phyloP scores from a whole-genome alignment of 1,140 invertebrate genomes.

The Centruroides vittatus region DNA sequence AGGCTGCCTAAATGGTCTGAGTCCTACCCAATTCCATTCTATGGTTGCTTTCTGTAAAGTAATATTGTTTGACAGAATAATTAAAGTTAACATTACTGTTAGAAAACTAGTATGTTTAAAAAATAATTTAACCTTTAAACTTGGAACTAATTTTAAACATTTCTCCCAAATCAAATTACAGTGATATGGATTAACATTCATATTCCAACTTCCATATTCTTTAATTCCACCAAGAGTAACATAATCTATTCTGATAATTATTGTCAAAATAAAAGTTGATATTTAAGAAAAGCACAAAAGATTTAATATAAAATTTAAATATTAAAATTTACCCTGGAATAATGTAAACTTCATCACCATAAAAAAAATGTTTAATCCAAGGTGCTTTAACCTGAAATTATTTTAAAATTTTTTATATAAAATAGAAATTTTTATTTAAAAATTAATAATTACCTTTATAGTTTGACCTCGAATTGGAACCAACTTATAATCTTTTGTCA shows the following conservation, averaged over 20 bases:
- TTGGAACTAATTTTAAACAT: slow-evolving; percentile 53
- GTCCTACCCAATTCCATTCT: slow-evolving; percentile 50
- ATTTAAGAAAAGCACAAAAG: not conserved
- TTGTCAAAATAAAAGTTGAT: not conserved
- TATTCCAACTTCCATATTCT: slow-evolving; percentile 61
- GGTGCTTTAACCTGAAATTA: slow-evolving; percentile 55
- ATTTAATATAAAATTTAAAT: not conserved
- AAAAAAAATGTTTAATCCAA: slow-evolving; percentile 78
- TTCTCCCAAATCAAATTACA: slow-evolving; percentile 53
- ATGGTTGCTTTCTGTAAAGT: slow-evolving; percentile 25
- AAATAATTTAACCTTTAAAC: slow-evolving; percentile 33
- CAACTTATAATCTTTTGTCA: slow-evolving; percentile 59
- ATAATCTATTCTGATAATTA: slow-evolving; percentile 36
- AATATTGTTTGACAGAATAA: not conserved
- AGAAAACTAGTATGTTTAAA: too few species aligned
- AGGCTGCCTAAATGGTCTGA: slow-evolving; percentile 58
- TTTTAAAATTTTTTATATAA: not conserved
- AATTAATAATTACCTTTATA: slow-evolving; percentile 12
- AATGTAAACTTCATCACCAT: slow-evolving; percentile 71
- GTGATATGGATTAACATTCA: slow-evolving; percentile 51
- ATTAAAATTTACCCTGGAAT: slow-evolving; percentile 43
- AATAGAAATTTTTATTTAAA: not conserved
- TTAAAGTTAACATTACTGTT: too few species aligned
- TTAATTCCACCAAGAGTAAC: slow-evolving; percentile 70
- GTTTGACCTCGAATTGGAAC: slow-evolving; percentile 72